These are phyloP conservation scores for Itoplectis maculator DNA, from an alignment of 2,888 invertebrate genomes.

Conservation along the genomic window DNA sequence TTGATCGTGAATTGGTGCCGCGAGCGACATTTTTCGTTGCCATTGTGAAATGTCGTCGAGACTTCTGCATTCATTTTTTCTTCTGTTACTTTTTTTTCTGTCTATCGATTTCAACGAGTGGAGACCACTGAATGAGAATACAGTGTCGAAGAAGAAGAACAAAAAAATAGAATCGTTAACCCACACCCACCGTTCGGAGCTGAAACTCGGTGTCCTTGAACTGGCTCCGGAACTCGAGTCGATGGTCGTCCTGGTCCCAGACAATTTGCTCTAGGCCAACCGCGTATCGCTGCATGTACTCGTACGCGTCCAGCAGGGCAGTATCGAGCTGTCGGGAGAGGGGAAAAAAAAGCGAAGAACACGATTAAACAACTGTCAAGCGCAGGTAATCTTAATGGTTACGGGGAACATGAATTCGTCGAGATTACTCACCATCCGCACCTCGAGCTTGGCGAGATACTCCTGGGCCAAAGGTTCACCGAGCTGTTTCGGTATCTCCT, in stretches of 20 bases:
- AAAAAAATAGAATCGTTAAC: slow-evolving; percentile 41
- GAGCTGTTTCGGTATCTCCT: slow-evolving; percentile 85
- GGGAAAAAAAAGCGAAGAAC: slow-evolving; percentile 12
- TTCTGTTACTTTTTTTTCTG: neutral
- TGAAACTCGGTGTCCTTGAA: slow-evolving; percentile 87
- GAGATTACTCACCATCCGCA: slow-evolving; percentile 78
- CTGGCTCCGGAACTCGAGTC: slow-evolving; percentile 85
- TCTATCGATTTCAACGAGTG: neutral
- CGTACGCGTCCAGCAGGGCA: slow-evolving; percentile 87
- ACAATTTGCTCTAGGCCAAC: slow-evolving; percentile 89
- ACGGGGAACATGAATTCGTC: neutral
- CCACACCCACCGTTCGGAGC: slow-evolving; percentile 86
- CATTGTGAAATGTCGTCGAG: neutral
- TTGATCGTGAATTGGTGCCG: slow-evolving; percentile 75
- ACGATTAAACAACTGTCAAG: neutral
- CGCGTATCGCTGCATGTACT: slow-evolving; percentile 89
- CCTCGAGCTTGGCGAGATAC: slow-evolving; percentile 84
- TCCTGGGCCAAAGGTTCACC: slow-evolving; percentile 83
- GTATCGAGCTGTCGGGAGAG: slow-evolving; percentile 85
- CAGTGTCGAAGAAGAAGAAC: neutral
- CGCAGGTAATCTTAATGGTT: slow-evolving; percentile 31
- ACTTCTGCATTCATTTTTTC: neutral
- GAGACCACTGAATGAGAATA: neutral
- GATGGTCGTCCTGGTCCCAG: slow-evolving; percentile 86
- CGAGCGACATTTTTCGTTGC: slow-evolving; percentile 23